These are phyloP conservation scores for Atlantisia rogersi DNA, from an alignment of 2,113 vertebrate species.

Conservation along the genomic window DNA sequence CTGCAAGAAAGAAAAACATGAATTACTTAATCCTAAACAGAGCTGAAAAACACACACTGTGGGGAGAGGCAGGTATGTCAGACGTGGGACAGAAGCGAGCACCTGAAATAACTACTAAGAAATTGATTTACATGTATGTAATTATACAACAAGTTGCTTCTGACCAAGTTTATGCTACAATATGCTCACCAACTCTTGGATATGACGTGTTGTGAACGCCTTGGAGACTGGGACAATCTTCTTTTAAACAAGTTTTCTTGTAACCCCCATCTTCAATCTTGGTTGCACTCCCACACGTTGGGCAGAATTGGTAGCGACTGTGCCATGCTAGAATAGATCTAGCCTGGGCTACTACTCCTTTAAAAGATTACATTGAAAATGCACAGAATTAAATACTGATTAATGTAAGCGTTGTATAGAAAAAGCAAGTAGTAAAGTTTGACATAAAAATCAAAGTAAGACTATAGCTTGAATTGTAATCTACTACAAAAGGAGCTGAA, in stretches of 20 bases:
- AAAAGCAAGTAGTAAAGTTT: neutral
- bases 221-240: slow-evolving; percentile 83
- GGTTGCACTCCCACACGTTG: slow-evolving; percentile 88
- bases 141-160: neutral
- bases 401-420: neutral
- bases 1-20: neutral
- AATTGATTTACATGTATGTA: neutral
- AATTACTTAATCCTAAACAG: neutral
- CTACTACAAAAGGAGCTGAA: neutral
- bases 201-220: slow-evolving; percentile 94
- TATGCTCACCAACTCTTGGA: slow-evolving; percentile 88
- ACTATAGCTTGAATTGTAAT: neutral
- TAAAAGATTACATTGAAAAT: slow-evolving; percentile 13
- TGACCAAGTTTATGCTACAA: neutral
- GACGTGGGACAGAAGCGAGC: neutral
- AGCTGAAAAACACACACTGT: neutral
- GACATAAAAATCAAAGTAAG: neutral
- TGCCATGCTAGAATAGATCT: slow-evolving; percentile 92
- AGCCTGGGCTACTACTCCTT: slow-evolving; percentile 91
- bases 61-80: neutral
- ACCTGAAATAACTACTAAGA: neutral
- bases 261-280: slow-evolving; percentile 86
- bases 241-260: slow-evolving; percentile 88
- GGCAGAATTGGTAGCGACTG: slow-evolving; percentile 86
- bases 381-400: neutral